phyloP scores from a whole-genome alignment of 1,140 invertebrate genomes.

The Druon quercuslanigerum region DNA sequence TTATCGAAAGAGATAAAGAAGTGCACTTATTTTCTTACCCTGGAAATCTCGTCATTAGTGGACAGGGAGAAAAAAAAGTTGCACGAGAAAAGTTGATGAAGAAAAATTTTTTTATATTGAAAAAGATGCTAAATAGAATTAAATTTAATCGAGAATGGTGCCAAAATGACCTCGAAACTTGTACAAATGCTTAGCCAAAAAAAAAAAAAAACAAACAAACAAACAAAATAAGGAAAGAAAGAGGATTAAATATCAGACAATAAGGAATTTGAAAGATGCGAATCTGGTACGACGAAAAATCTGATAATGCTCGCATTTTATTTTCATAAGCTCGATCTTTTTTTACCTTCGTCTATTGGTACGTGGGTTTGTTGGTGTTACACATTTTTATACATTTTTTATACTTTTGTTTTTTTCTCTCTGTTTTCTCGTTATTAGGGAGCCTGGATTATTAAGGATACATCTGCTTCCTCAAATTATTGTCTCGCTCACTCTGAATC shows the following conservation, averaged over 20 bases:
- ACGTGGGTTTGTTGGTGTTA: conserved; percentile 21
- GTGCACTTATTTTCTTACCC: conserved; percentile 21
- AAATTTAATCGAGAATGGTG: conserved; percentile 50
- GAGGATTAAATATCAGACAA: conserved; percentile 36
- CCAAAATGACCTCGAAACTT: conserved; percentile 56
- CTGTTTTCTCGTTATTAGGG: conserved; percentile 1
- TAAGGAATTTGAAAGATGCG: conserved; percentile 10
- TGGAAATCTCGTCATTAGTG: neutral
- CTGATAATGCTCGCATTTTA: conserved; percentile 23
- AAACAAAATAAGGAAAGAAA: conserved; percentile 47
- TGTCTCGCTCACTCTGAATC: neutral
- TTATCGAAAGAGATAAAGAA: conserved; percentile 12
- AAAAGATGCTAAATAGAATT: conserved; percentile 17
- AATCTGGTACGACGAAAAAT: neutral
- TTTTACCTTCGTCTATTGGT: neutral
- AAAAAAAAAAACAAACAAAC: conserved; percentile 48
- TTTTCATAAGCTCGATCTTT: conserved; percentile 22
- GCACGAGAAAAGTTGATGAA: conserved; percentile 9
- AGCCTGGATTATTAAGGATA: conserved; percentile 11
- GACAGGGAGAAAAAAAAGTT: neutral
- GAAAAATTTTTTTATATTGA: conserved; percentile 10
- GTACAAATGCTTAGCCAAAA: conserved; percentile 62
- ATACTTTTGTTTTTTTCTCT: conserved; percentile 27
- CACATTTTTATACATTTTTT: conserved; percentile 30
- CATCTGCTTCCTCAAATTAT: conserved; percentile 10